Conservation (phyloP, 2,113 vertebrate species). For the Epinephelus cyanopodus region DNA sequence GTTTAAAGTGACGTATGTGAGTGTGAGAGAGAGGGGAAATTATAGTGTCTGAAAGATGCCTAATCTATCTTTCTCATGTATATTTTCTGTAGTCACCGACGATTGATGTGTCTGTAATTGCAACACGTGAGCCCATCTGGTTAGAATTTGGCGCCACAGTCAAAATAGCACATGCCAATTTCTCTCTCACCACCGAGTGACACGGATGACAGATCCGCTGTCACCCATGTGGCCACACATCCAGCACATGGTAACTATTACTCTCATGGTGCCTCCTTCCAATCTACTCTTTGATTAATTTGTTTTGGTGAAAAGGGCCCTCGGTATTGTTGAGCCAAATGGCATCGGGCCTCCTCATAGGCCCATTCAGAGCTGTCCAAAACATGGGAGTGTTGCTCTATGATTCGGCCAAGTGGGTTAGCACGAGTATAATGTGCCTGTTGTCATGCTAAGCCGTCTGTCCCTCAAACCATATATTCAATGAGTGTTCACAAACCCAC, state of each 20-base stretch:
- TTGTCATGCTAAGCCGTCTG: slow-evolving; percentile 63
- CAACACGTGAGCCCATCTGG: slow-evolving; percentile 81
- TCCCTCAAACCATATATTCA: slow-evolving; percentile 35
- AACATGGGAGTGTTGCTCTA: slow-evolving; percentile 47
- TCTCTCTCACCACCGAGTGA: slow-evolving; percentile 74
- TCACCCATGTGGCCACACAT: slow-evolving; percentile 64
- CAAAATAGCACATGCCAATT: slow-evolving; percentile 80
- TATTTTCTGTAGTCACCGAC: slow-evolving; percentile 75
- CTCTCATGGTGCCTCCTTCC: slow-evolving; percentile 67
- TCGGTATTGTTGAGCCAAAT: slow-evolving; percentile 65
- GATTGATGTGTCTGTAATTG: slow-evolving; percentile 76
- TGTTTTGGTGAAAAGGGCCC: slow-evolving; percentile 70
- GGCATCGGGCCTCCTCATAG: slow-evolving; percentile 34
- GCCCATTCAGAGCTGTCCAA: slow-evolving; percentile 48
- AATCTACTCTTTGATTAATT: slow-evolving; percentile 76
- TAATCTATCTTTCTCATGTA: slow-evolving; percentile 73
- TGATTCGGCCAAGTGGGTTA: slow-evolving; percentile 55
- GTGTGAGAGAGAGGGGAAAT: slow-evolving; percentile 53
- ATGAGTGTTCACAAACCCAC: slow-evolving; percentile 45
- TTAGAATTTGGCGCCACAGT: slow-evolving; percentile 79
- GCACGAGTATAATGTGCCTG: slow-evolving; percentile 54
- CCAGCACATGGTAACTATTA: slow-evolving; percentile 82
- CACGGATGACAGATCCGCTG: slow-evolving; percentile 73
- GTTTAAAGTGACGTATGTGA: slow-evolving; percentile 55
- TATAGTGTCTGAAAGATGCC: slow-evolving; percentile 65